Base-by-base conservation (phyloP, 2,888 invertebrate species). In the Drosophila neoperkinsi region DNA sequence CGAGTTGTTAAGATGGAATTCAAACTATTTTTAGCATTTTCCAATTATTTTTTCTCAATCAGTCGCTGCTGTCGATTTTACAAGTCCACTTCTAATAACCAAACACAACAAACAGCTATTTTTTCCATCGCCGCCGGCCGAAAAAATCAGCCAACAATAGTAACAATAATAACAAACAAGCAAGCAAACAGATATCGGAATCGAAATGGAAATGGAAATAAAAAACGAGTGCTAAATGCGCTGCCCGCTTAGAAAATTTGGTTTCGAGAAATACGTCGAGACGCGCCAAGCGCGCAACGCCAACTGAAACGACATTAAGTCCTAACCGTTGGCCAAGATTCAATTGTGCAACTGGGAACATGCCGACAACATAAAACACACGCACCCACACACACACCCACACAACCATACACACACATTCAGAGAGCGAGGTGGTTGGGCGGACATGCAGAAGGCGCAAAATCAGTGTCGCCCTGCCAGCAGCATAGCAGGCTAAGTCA, bases 251-350 rank as follows among this genome's bases (percentile, higher is more conserved):
- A 66, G 71, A 59, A 56, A 69, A 68, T 61, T 55, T 66, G 66
- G 63, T 63, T 30, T 70, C 31, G 25, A 73, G 67, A 38, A 81
- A 74, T 71, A 82, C 87, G 86, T 91, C 90, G 80, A 84, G 82
- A 85, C 88, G 90, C 91, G 92, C 91, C 92, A 90, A 92, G 91
- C 91, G 92, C 91, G 91, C 88, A 88, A 82, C 87, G 90, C 91
- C 83, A 81, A 92, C 91, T 92, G 86, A 92, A 85, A 79, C 71
- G 90, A 72, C 73, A 69, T 81, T 74, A 79, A 86, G 78, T 69
- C 62, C 71, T 68, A 72, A 60, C 59, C 81, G 74, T 78, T 83
- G 82, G 75, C 76, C 77, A 79, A 81, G 90, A 88, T 88, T 88
- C 84, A 88, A 90, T 80, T 81, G 78, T 74, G 84, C 85, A 71